Base-by-base conservation (phyloP, 2,113 vertebrate genomes). In the Pygoscelis adeliae region DNA sequence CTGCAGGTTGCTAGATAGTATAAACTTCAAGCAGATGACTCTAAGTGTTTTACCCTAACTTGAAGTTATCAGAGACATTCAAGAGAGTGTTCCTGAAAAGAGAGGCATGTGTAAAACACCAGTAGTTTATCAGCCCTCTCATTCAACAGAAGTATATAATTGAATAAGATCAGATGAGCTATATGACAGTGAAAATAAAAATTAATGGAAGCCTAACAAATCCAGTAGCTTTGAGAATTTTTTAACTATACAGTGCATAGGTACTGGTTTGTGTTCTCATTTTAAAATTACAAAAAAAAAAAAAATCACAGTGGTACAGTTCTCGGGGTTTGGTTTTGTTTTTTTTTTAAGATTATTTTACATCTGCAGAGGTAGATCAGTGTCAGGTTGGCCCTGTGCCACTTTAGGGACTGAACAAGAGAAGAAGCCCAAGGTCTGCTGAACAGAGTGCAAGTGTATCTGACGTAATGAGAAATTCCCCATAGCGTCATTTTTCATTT, bases 211-310 rank as follows among this genome's bases (percentile, higher is more conserved):
- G 23, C 16, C 40, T 50, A 85, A 94, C 11, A 50, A 65, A 58
- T 32, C 34, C 53, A n/a, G 13, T 21, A 72, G 56, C 20, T 90
- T 10, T 27, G 70, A 50, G 80, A 20, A 26, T 18, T 66, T 81
- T 47, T 58, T 49, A 50, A 6, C 55, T 13, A 2, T 21, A 3
- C 15, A 3, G 21, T 26, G 15, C 7, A 1, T 2, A 15, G 46
- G 34, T 16, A 14, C 15, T 10, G 49, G 21, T 42, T 83, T 87
- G 67, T 44, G 19, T 42, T 77, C 77, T 80, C 30, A 2, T 66
- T 47, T 23, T 8, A 9, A 66, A 47, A 62, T n/a, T 30, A 9
- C 14, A 29, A 21, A 53, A 27, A 11, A 50, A 22, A 36, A 22
- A 36, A 22, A 5, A 65, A 27, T 10, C 3, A 5, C 34, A 36